phyloP scores from a whole-genome alignment of 1,140 invertebrate genomes.

The Chlorops oryzae region DNA sequence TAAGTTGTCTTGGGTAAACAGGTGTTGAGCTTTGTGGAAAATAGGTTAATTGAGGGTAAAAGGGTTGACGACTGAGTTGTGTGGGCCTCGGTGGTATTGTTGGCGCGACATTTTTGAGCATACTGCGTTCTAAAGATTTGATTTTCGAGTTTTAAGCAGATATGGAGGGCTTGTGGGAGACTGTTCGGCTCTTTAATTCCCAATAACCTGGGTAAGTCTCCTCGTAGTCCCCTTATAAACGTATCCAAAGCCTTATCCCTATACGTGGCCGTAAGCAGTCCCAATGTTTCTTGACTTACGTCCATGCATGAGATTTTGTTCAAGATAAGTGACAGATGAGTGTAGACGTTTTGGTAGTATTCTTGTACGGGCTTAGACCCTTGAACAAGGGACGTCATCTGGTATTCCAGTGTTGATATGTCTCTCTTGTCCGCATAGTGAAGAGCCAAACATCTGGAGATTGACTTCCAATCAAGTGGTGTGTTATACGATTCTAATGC shows the following conservation, averaged over 20 bases:
- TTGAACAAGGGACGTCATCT: slow-evolving; percentile 14
- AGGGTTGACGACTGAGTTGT: too few relatives aligned
- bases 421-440: slow-evolving; percentile 16
- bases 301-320: slow-evolving; percentile 8
- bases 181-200: too few relatives aligned
- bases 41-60: slow-evolving; percentile 2
- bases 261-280: not conserved
- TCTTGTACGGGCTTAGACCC: slow-evolving; percentile 10
- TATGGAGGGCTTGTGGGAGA: too few relatives aligned
- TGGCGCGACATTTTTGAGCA: not conserved
- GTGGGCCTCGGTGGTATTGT: not conserved
- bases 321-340: slow-evolving; percentile 7
- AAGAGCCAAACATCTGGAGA: slow-evolving; percentile 10
- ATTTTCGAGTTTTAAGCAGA: too few relatives aligned
- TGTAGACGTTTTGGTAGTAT: slow-evolving; percentile 15
- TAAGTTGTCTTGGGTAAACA: too few relatives aligned
- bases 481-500: slow-evolving; percentile 14
- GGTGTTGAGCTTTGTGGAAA: too few relatives aligned
- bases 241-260: too few relatives aligned
- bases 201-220: too few relatives aligned
- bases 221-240: too few relatives aligned
- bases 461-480: slow-evolving; percentile 7
- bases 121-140: too few relatives aligned
- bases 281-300: not conserved
- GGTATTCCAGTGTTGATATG: slow-evolving; percentile 13